Evolutionary conservation across 2,797 vertebrate genomes (phyloP).

Genomic region (Synaphobranchus kaupii): DNA sequence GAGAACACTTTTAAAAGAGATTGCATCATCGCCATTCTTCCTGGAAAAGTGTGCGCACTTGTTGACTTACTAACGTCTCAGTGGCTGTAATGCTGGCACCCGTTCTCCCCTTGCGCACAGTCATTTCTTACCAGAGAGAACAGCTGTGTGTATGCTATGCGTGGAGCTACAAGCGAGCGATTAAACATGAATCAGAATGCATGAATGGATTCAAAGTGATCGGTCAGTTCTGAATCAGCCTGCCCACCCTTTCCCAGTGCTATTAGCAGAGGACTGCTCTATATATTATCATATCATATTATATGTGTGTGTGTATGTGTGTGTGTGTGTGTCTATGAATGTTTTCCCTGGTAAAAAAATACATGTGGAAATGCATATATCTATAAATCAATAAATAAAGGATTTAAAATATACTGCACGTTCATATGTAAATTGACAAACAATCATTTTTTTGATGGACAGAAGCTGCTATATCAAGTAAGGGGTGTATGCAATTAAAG

Average conservation of each 20-base stretch:
- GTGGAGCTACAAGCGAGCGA: not conserved
- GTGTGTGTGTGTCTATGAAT: not conserved
- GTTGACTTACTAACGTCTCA: slow-evolving; percentile 8
- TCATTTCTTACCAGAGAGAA: not conserved
- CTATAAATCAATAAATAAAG: not conserved
- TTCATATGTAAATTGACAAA: not conserved
- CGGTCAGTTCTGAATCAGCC: not conserved
- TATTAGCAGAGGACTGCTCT: not conserved
- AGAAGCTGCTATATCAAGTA: not conserved
- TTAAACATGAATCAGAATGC: not conserved
- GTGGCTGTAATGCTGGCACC: not conserved
- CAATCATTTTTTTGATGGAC: not conserved
- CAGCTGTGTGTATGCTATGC: not conserved
- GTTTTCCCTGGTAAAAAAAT: not conserved
- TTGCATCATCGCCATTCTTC: slow-evolving; percentile 5
- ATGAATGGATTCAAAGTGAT: not conserved
- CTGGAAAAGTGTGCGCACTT: slow-evolving; percentile 11
- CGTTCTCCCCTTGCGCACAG: not conserved
- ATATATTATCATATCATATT: not conserved
- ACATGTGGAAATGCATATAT: not conserved
- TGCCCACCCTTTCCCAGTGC: not conserved
- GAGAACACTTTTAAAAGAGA: slow-evolving; percentile 13
- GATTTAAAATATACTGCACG: not conserved
- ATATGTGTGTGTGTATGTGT: not conserved
- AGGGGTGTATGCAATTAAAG: not conserved